Evolutionary conservation across 1,140 invertebrate species (phyloP).

Genomic region (Drosophila fuyamai): DNA sequence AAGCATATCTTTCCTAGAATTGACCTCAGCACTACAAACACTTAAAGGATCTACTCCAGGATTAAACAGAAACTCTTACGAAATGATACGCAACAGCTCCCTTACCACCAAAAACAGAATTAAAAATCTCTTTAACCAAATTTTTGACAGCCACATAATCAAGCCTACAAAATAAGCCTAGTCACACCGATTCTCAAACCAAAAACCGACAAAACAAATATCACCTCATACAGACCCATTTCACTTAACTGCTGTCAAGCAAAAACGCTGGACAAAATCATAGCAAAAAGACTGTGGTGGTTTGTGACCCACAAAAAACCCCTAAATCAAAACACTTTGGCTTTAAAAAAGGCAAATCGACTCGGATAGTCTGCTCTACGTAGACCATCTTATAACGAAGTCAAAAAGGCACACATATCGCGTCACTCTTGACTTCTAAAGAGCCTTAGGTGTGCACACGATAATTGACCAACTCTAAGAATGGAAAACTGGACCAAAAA

Average conservation of each 20-base stretch:
- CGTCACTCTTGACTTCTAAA: too few relatives aligned
- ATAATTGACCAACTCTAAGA: too few relatives aligned
- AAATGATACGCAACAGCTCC: constrained; percentile 1
- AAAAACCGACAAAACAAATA: too few relatives aligned
- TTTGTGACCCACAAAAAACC: not conserved
- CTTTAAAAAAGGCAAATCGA: too few relatives aligned
- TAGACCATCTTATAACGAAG: too few relatives aligned
- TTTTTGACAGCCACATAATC: constrained; percentile 2
- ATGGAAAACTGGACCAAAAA: not conserved
- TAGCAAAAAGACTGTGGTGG: too few relatives aligned
- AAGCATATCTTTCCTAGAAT: too few relatives aligned
- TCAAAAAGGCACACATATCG: too few relatives aligned
- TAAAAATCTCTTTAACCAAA: not conserved
- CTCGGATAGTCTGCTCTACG: too few relatives aligned
- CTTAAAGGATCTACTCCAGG: not conserved
- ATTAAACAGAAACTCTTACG: not conserved
- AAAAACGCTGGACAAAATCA: not conserved
- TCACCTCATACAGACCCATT: not conserved
- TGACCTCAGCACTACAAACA: too few relatives aligned
- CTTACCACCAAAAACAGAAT: constrained; percentile 2
- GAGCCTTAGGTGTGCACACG: too few relatives aligned
- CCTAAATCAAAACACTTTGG: too few relatives aligned
- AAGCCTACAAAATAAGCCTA: not conserved
- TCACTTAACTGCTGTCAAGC: not conserved
- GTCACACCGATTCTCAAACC: not conserved